These are phyloP conservation scores for Cephus cinctus DNA, from an alignment of 1,140 invertebrate species.

Conservation along the genomic window DNA sequence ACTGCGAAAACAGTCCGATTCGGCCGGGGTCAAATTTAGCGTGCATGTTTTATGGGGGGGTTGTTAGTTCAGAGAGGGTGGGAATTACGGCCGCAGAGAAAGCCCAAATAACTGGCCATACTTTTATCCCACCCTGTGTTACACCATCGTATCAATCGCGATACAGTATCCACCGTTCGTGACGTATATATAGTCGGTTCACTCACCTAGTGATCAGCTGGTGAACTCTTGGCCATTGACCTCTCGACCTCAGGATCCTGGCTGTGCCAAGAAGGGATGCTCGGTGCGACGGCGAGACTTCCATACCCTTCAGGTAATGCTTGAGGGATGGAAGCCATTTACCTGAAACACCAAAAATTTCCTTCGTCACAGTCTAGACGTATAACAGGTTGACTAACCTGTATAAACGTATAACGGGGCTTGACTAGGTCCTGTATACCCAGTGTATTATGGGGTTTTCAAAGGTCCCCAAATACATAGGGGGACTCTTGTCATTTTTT, in stretches of 20 bases:
- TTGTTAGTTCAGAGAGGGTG: not conserved
- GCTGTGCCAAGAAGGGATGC: constrained; percentile 60
- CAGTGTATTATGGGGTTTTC: too few species aligned
- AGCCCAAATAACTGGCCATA: not conserved
- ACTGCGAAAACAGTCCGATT: constrained; percentile 35
- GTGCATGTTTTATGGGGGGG: constrained; percentile 27
- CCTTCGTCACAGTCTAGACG: too few species aligned
- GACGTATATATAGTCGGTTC: too few species aligned
- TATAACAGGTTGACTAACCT: too few species aligned
- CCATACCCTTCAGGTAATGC: constrained; percentile 63
- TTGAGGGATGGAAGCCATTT: constrained; percentile 54
- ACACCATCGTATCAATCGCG: not conserved
- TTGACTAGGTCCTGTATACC: too few species aligned
- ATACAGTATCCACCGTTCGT: too few species aligned
- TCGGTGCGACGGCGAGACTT: constrained; percentile 53
- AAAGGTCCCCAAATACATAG: too few species aligned
- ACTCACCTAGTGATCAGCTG: constrained; percentile 65
- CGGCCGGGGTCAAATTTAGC: constrained; percentile 39
- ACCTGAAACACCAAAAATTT: constrained; percentile 42
- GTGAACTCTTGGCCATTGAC: constrained; percentile 64
- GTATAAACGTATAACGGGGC: too few species aligned
- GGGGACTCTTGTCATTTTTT: too few species aligned
- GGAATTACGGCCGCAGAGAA: not conserved
- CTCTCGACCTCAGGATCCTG: constrained; percentile 60
- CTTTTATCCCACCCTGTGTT: not conserved